Percentiles rank a stretch among this genome's conserved stretches.
phyloP scores from a whole-genome alignment of 2,888 invertebrate species.

The Cephus pulcher region DNA sequence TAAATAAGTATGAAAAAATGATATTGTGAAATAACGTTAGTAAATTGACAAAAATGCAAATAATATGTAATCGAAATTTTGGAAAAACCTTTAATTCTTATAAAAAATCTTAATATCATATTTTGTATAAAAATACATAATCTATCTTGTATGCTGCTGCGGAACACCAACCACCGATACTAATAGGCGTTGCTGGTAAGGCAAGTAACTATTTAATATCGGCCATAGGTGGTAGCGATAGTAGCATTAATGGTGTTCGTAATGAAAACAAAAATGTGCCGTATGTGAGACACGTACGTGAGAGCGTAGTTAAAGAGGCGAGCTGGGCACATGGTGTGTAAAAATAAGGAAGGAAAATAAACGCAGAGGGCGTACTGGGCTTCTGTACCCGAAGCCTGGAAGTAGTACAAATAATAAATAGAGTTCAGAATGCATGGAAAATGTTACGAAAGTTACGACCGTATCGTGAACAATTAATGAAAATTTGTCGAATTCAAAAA shows the following conservation, averaged over 20 bases:
- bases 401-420: conserved; percentile 1
- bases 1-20: no score
- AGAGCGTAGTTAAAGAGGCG: not conserved
- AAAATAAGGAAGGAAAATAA: conserved; percentile 24
- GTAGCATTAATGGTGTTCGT: not conserved
- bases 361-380: conserved; percentile 3
- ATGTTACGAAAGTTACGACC: not conserved
- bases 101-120: no score
- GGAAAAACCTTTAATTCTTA: no score
- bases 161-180: not conserved
- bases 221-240: not conserved
- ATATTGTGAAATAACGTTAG: no score
- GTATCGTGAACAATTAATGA: not conserved
- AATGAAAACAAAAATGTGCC: not conserved
- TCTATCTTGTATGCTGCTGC: no score
- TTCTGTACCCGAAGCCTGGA: not conserved
- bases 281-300: not conserved
- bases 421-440: not conserved
- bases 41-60: no score
- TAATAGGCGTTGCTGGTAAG: not conserved
- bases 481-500: not conserved
- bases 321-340: conserved; percentile 21
- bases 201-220: not conserved
- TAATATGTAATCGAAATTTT: no score
- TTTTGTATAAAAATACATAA: no score